Conservation (phyloP, 2,113 vertebrate species). For the Oryctolagus cuniculus region mOryCun1.1 NC_091444.1:40584001-40584500, state of each 20-base stretch:
- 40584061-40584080: neutral
- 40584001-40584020: neutral
- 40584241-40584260: neutral
- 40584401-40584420: neutral
- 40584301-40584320: neutral
- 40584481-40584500: neutral
- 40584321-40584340: neutral
- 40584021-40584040: neutral
- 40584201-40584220: neutral
- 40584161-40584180: neutral
- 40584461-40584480: slow-evolving; percentile 31
- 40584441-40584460: neutral
- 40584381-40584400: neutral
- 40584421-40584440: neutral
- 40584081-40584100: neutral
- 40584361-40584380: neutral
- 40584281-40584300: no score
- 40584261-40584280: no score
- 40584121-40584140: neutral
- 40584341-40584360: neutral
- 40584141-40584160: neutral
- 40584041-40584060: neutral
- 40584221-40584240: neutral
- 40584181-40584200: neutral
- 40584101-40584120: neutral